These are phyloP conservation scores for Bradysia coprophila DNA, from an alignment of 1,140 invertebrate species.

Conservation along the genomic window DNA sequence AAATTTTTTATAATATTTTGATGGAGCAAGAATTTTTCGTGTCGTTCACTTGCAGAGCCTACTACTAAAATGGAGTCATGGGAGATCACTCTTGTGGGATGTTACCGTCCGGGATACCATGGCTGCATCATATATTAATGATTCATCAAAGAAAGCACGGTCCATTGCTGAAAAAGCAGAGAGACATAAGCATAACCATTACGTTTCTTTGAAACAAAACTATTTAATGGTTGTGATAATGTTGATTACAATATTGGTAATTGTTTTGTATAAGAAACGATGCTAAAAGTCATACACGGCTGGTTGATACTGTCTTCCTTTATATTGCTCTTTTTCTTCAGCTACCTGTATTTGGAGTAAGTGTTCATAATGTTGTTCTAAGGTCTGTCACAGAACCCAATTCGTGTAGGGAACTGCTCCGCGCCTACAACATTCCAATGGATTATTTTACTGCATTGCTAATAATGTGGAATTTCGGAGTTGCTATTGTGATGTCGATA, in stretches of 20 bases:
- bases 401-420: conserved; percentile 60
- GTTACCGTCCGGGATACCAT: too few relatives aligned
- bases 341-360: conserved; percentile 87
- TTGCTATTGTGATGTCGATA: conserved; percentile 93
- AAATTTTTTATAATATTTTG: too few relatives aligned
- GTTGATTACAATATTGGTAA: conserved; percentile 85
- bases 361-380: conserved; percentile 24
- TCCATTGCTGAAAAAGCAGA: too few relatives aligned
- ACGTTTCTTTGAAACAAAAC: too few relatives aligned
- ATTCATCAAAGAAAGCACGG: too few relatives aligned
- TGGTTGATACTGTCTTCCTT: conserved; percentile 94
- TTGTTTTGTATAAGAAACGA: conserved; percentile 86
- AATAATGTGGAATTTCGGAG: conserved; percentile 96
- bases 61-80: too few relatives aligned
- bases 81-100: too few relatives aligned
- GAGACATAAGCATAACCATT: too few relatives aligned
- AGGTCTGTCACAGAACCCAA: conserved; percentile 1
- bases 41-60: too few relatives aligned
- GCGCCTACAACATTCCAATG: conserved; percentile 90
- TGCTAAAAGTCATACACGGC: conserved; percentile 86
- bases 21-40: too few relatives aligned
- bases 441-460: conserved; percentile 80
- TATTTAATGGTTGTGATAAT: conserved; percentile 81
- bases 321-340: conserved; percentile 88
- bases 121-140: too few relatives aligned